Evolutionary conservation across 2,113 vertebrate species (phyloP), one percentile per base, ranked within the genome.

Genomic region (Podilymbus podiceps): DNA sequence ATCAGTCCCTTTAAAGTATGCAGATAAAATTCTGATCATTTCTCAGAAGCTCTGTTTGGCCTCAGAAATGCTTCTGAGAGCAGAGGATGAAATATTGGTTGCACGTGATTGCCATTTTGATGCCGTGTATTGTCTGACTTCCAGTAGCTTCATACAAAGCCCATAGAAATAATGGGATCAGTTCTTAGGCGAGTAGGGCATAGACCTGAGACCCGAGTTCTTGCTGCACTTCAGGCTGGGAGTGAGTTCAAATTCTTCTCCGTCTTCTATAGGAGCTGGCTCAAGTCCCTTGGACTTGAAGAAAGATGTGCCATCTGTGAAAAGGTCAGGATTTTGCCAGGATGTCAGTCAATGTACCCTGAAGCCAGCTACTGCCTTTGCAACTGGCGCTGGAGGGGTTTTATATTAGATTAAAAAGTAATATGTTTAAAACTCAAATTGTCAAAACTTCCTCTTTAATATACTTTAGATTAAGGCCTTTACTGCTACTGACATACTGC

Each of bases 1-100:
- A 94, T 85, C 66, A 52, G n/a, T 73, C 33, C 27, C 72, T 94
- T 87, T 83, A 73, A 78, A 91, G 58, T 2, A 3, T 85, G 81
- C n/a, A 69, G 63, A 76, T 91, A 89, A 90, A 96, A 93, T 85
- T 88, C 63, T 83, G 78, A 49, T 95, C 5, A 19, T 74, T 93
- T 89, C 4, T 11, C 27, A 40, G 83, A 82, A 82, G 77, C 64
- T 75, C 72, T 82, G 40, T 87, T 94, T 90, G 89, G 89, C 58
- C 62, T 88, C 78, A 28, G 4, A 52, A 69, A 30, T 46, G 31
- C 73, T 86, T 87, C 35, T 73, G 71, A 91, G 74, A 87, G 49
- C 71, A 85, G 67, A 88, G 50, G 42, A 82, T 90, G 78, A 83
- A 83, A 77, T 82, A 62, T 42, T 77, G 55, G 14, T 76, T 77